phyloP scores from a whole-genome alignment of 2,113 vertebrate genomes.

The Catharus fuscescens region DNA sequence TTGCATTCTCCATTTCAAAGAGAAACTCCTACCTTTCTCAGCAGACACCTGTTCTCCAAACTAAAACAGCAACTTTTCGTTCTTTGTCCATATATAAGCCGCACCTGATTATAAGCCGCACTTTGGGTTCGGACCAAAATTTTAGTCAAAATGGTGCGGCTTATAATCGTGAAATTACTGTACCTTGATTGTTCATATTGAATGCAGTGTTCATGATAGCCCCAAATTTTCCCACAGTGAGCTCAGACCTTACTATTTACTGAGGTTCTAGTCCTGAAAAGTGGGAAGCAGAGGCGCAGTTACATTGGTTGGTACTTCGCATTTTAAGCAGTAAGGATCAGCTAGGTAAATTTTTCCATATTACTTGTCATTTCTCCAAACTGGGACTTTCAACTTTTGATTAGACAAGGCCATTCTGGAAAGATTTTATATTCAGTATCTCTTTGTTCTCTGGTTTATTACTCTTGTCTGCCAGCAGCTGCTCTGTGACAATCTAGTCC shows the following conservation, averaged over 20 bases:
- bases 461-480: not conserved
- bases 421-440: not conserved
- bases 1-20: too few relatives aligned
- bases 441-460: not conserved
- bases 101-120: too few relatives aligned
- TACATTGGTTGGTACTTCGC: not conserved
- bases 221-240: not conserved
- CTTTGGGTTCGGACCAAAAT: too few relatives aligned
- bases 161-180: too few relatives aligned
- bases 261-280: not conserved
- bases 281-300: rapidly evolving
- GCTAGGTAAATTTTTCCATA: not conserved
- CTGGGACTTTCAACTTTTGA: not conserved
- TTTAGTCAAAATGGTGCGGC: too few relatives aligned
- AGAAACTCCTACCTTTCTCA: too few relatives aligned
- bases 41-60: too few relatives aligned
- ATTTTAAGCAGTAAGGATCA: not conserved
- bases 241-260: not conserved
- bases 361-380: not conserved
- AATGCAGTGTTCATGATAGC: not conserved
- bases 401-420: not conserved
- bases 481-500: not conserved
- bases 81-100: too few relatives aligned
- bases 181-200: not conserved
- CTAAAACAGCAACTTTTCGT: too few relatives aligned